Evolutionary conservation across 2,888 invertebrate species (phyloP), one percentile per base, ranked within the genome.

Genomic region (Agrotis puta): DNA sequence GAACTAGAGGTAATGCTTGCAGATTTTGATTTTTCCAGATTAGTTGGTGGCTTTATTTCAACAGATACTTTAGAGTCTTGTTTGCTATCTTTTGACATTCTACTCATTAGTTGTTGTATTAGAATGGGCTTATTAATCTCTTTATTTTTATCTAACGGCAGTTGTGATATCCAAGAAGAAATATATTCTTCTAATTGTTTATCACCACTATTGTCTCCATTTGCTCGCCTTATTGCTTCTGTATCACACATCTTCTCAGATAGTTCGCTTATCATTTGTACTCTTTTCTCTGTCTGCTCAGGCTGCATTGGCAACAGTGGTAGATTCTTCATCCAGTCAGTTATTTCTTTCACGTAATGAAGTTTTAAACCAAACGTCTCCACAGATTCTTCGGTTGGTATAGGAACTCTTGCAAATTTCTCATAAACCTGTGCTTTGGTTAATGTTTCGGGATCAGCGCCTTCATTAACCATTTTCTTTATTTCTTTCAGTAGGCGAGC

Each of bases 291-390:
- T 66, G 82, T 73, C 22, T 86, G 76, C 53, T 87, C 76, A 63
- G 77, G 65, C 13, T 81, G 67, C 14, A 88, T 70, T 9, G 89
- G 84, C 65, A 88, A 61, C 4, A 94, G 70, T 3, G 93, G 92
- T 54, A 94, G 82, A 77, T 92, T 92, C 77, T 91, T 90, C 48
- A 94, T 71, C 93, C 93, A 94, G 39, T 92, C 90, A 33, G 89
- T 83, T 76, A 94, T 92, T 84, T 93, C 92, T 82, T 90, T 89
- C 0, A 88, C 88, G 61, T 92, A 92, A 65, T 83, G 75, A 3
- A 93, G 83, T 78, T 93, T 89, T 39, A 85, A 77, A 16, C 82
- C 81, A 83, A 76, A 92, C 89, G 65, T 86, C 74, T 57, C 79
- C 0, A 91, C 78, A 45, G 88, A 84, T 75, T 90, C 87, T 22